Evolutionary conservation across 1,140 invertebrate genomes (phyloP), one percentile per base, ranked within the genome.

Genomic region (Ylistrum balloti): DNA sequence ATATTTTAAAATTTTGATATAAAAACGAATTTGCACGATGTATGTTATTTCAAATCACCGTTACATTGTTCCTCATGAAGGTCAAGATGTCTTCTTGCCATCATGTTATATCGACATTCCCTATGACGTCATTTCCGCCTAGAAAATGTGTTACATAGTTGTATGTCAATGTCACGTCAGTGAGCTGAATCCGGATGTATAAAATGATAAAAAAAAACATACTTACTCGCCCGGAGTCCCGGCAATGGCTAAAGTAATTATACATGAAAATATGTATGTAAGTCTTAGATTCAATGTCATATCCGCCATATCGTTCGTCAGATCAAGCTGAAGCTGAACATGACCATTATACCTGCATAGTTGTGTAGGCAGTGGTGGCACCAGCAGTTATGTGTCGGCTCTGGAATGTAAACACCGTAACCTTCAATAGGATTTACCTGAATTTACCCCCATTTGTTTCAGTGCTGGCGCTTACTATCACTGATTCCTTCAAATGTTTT

Each of bases 61-160:
- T 7, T 56, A 11, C 45, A 56, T 56, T 38, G n/a, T n/a, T n/a
- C n/a, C n/a, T n/a, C n/a, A n/a, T n/a, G n/a, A n/a, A n/a, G n/a
- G n/a, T n/a, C n/a, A n/a, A n/a, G n/a, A n/a, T n/a, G n/a, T n/a
- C n/a, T n/a, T n/a, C n/a, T n/a, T n/a, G n/a, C n/a, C n/a, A n/a
- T n/a, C n/a, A n/a, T n/a, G n/a, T n/a, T n/a, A n/a, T n/a, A n/a
- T n/a, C 13, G 35, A 7, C 5, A 38, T 38, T 38, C 35, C 35
- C 22, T 74, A 17, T 74, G 56, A 74, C 56, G 56, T 74, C 56
- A 74, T n/a, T 74, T 74, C 56, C 56, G 56, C 56, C 56, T 3
- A 28, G 56, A 74, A 9, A 13, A 45, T 17, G 1, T 45, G 1
- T 45, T 45, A n/a, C n/a, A n/a, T n/a, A n/a, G n/a, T n/a, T n/a